A percentile compares a stretch with the other conserved stretches of the same genome.
phyloP scores from a whole-genome alignment of 2,888 invertebrate species.

The Frankliniella fusca region DNA sequence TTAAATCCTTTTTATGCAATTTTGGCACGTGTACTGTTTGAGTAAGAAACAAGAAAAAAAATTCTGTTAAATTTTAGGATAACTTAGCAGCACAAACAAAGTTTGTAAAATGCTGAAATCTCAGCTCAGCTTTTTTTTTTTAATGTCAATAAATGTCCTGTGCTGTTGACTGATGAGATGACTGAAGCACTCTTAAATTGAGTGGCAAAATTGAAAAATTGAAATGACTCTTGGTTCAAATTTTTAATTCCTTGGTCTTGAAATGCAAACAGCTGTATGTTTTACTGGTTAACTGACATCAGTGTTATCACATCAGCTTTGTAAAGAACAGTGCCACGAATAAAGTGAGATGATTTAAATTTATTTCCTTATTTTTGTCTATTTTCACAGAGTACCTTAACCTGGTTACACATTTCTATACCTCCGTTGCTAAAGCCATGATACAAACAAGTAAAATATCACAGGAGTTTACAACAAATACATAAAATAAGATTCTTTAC shows the following conservation, averaged over 20 bases:
- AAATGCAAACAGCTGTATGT: background rate
- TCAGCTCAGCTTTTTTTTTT: background rate
- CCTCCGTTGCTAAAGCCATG: too few species aligned
- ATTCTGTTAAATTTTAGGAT: background rate
- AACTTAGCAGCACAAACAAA: background rate
- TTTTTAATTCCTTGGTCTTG: background rate
- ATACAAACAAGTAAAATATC: conserved; percentile 15
- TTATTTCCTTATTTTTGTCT: background rate
- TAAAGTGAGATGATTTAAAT: background rate
- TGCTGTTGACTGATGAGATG: conserved; percentile 15
- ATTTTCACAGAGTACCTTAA: background rate
- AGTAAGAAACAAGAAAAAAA: too few species aligned
- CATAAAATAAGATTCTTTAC: background rate
- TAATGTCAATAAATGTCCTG: background rate
- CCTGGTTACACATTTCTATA: background rate
- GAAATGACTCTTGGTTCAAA: background rate
- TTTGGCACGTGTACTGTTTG: too few species aligned
- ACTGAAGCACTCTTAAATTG: background rate
- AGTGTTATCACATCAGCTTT: background rate
- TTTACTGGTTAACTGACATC: background rate
- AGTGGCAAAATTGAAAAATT: background rate
- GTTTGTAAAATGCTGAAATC: background rate
- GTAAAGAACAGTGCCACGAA: conserved; percentile 9
- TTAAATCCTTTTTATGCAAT: too few species aligned
- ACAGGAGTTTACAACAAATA: conserved; percentile 22